Conservation (phyloP, 1,140 invertebrate genomes). For the Drosophila hydei region DNA sequence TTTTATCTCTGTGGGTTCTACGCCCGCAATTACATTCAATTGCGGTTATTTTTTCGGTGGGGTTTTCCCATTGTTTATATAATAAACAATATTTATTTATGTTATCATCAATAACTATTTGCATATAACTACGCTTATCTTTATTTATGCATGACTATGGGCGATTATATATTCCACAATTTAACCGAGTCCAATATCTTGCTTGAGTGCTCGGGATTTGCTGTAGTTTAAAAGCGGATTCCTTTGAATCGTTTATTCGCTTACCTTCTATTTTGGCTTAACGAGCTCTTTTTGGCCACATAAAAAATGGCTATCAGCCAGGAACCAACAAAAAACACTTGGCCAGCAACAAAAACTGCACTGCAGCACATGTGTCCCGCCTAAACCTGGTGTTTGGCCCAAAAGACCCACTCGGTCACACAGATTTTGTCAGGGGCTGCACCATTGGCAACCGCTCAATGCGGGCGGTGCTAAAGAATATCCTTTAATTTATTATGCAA, state of each 20-base stretch:
- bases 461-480: conserved; percentile 13
- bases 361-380: conserved; percentile 50
- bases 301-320: conserved; percentile 22
- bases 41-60: neutral
- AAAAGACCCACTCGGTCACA: neutral
- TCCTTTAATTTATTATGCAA: neutral
- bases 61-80: conserved; percentile 5
- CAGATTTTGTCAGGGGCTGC: conserved; percentile 41
- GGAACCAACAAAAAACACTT: conserved; percentile 26
- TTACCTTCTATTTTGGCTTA: conserved; percentile 61
- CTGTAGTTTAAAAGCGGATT: conserved; percentile 21
- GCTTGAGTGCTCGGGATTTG: conserved; percentile 18
- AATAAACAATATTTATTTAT: conserved; percentile 14
- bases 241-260: conserved; percentile 63
- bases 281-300: conserved; percentile 52
- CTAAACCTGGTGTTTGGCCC: conserved; percentile 26
- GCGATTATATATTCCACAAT: conserved; percentile 14
- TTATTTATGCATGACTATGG: conserved; percentile 15
- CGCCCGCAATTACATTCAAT: conserved; percentile 1
- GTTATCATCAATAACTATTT: conserved; percentile 30
- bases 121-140: conserved; percentile 9
- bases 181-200: conserved; percentile 28
- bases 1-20: neutral
- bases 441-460: conserved; percentile 20
- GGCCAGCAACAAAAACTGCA: conserved; percentile 38